Base-by-base conservation (phyloP, 2,888 invertebrate genomes). In the Pelosia muscerda region DNA sequence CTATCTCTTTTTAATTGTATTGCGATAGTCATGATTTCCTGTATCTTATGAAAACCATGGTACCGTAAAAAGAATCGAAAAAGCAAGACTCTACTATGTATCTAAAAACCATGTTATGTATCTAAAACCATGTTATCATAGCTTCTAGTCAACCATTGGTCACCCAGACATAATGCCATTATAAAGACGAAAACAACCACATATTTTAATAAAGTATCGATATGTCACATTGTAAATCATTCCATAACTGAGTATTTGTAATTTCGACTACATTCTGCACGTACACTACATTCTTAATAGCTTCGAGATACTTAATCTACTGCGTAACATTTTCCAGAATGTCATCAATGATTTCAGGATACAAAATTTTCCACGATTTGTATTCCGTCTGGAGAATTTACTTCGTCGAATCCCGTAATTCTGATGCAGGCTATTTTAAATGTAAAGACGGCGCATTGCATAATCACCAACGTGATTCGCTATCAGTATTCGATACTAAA, bases 371-470 rank as follows among this genome's bases (percentile, higher is more conserved):
- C 92, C 92, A 91, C 91, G 81, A 92, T 94, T 92, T 89, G 89
- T 94, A 94, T 94, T 92, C 94, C 78, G 90, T 92, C 90, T 92
- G 88, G 91, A 92, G 90, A 90, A 90, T 92, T 90, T 90, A 87
- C 88, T 84, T 86, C 87, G 84, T 86, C 86, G 87, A 83, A 86
- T 88, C 88, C 87, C 89, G 88, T 92, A 91, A 89, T 92, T 90
- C 90, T 86, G 88, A 90, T 93, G 94, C 93, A 93, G 89, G 88
- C 87, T 92, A 91, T 92, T 94, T 92, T 91, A 92, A 92, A 94
- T 93, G 91, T 91, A 92, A 92, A 93, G 90, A 89, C 88, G 88
- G 88, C 87, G 89, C 89, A 90, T 93, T 93, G 93, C 93, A 94
- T 93, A 94, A 94, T 94, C 91, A 90, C 90, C 91, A 88, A 90